Base-by-base conservation (phyloP, 1,140 invertebrate genomes). In the Amyelois transitella region DNA sequence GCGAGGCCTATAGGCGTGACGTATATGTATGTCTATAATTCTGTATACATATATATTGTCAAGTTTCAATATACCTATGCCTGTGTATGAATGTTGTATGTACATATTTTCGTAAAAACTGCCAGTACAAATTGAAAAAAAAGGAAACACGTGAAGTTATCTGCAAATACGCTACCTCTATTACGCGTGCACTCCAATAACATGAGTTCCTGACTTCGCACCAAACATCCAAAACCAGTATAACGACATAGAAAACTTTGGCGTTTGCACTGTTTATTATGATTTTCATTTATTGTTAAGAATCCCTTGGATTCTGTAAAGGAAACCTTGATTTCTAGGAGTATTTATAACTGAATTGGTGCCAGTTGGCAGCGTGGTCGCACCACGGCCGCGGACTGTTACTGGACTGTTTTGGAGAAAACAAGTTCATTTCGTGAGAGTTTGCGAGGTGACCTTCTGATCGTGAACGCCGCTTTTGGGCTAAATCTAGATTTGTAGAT, bases 391-490 rank as follows among this genome's bases (percentile, higher is more conserved):
- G 20, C 25, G 12, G 14, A n/a, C n/a, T n/a, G n/a, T 12, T 18
- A 66, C 64, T 66, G 57, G 51, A 60, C 54, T 43, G 47, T 66
- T 66, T 66, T 66, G 64, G 64, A 66, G 64, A 63, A 66, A 66
- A 59, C 51, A 56, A 32, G 50, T 58, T 56, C 44, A 56, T 43
- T 44, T 58, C 32, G 45, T 21, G 45, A 51, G 20, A 14, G 19
- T 53, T 43, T 43, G 55, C 19, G 22, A 51, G 24, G 43, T 32
- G 28, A 49, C 47, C 43, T 14, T 20, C 24, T 32, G n/a, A 18
- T 7, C 19, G 14, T n/a, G 12, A 14, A 8, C 17, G 32, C 5
- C 17, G n/a, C 1, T 38, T 38, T 38, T 38, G 2, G 8, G n/a
- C 32, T 38, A n/a, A 38, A 38, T 38, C 32, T 38, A 14, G 32